Conservation (phyloP, 2,113 vertebrate species). For the Mus musculus region GRCm39 chr14:45140001-45140500, state of each 20-base stretch:
- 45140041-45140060: background rate
- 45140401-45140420: constrained; percentile 16
- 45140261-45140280: background rate
- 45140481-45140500: constrained; percentile 65
- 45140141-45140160: constrained; percentile 14
- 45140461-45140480: constrained; percentile 21
- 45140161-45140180: constrained; percentile 8
- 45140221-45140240: background rate
- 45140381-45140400: constrained; percentile 14
- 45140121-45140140: background rate
- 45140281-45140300: constrained; percentile 1
- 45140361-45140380: background rate
- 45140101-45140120: background rate
- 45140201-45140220: constrained; percentile 14
- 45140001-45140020: background rate
- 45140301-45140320: background rate
- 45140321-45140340: background rate
- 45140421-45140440: constrained; percentile 44
- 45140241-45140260: background rate
- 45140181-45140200: background rate
- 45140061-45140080: background rate
- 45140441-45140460: background rate
- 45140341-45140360: background rate
- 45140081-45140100: background rate
- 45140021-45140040: background rate